A percentile compares a stretch with the other conserved stretches of the same genome.
These are phyloP conservation scores for Pseudoatta argentina DNA, from an alignment of 1,140 invertebrate genomes.

Conservation along the genomic window DNA sequence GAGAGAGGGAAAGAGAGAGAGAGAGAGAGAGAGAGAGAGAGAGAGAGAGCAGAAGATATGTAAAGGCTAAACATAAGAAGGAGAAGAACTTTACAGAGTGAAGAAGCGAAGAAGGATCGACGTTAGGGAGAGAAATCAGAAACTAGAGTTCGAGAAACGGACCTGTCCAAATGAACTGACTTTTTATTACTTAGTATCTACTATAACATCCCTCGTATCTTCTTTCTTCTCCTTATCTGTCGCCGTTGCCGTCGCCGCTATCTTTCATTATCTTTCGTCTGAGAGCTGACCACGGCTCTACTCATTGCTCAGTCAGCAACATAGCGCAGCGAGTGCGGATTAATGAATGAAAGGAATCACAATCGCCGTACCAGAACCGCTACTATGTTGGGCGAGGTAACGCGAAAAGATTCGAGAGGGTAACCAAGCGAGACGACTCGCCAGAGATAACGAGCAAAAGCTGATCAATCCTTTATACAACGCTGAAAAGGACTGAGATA, in stretches of 20 bases:
- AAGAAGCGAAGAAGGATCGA: too few species aligned
- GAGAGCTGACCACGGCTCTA: conserved; percentile 44
- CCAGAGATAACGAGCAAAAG: conserved; percentile 53
- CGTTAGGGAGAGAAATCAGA: too few species aligned
- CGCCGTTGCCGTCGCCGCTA: conserved; percentile 20
- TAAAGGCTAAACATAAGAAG: too few species aligned
- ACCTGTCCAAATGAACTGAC: too few species aligned
- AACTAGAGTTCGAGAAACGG: too few species aligned
- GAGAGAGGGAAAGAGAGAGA: too few species aligned
- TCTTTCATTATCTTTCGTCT: conserved; percentile 73
- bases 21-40: too few species aligned
- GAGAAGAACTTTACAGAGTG: too few species aligned
- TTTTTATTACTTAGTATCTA: neutral
- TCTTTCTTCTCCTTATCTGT: conserved; percentile 22
- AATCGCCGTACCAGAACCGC: conserved; percentile 37
- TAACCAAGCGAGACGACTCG: conserved; percentile 29
- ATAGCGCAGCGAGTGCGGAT: conserved; percentile 58
- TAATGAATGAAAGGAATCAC: conserved; percentile 72
- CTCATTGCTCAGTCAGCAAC: conserved; percentile 67
- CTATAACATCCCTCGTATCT: neutral
- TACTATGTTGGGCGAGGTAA: conserved; percentile 24
- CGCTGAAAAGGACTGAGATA: conserved; percentile 25
- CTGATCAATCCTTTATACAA: conserved; percentile 39
- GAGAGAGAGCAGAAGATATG: too few species aligned
- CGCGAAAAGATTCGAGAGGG: conserved; percentile 22